Conservation (phyloP, 2,113 vertebrate species). For the Mungos mungo region DNA sequence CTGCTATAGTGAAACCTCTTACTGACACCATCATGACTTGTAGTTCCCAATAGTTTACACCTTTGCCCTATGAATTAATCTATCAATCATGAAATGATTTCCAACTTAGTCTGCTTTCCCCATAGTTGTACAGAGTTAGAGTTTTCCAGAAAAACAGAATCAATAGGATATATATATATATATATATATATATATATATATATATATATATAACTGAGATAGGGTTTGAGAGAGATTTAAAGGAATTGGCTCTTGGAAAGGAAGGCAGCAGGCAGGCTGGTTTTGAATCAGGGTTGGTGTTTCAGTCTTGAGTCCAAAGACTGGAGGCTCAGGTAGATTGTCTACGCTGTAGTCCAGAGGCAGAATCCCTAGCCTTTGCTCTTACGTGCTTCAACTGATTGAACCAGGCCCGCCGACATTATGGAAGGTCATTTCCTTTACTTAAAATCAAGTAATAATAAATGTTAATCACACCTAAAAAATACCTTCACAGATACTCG, state of each 20-base stretch:
- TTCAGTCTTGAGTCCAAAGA: neutral
- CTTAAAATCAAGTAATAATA: neutral
- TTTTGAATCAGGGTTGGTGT: neutral
- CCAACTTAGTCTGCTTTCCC: neutral
- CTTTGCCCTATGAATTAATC: constrained; percentile 40
- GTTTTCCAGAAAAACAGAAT: constrained; percentile 14
- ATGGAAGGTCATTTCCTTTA: neutral
- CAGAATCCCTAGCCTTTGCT: neutral
- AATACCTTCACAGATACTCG: neutral
- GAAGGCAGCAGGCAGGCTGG: neutral
- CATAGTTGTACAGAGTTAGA: neutral
- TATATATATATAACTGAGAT: neutral
- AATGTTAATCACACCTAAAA: neutral
- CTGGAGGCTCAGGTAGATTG: neutral
- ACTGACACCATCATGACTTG: neutral
- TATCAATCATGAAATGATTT: neutral
- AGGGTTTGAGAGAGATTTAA: neutral
- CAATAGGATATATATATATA: neutral
- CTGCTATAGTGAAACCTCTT: neutral
- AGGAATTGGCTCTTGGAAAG: neutral
- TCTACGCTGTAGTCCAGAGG: neutral
- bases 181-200: neutral
- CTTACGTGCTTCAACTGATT: neutral
- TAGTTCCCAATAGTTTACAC: neutral
- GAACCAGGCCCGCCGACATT: neutral